phyloP scores from a whole-genome alignment of 2,113 vertebrate genomes.

The cat (Felis catus) region DNA sequence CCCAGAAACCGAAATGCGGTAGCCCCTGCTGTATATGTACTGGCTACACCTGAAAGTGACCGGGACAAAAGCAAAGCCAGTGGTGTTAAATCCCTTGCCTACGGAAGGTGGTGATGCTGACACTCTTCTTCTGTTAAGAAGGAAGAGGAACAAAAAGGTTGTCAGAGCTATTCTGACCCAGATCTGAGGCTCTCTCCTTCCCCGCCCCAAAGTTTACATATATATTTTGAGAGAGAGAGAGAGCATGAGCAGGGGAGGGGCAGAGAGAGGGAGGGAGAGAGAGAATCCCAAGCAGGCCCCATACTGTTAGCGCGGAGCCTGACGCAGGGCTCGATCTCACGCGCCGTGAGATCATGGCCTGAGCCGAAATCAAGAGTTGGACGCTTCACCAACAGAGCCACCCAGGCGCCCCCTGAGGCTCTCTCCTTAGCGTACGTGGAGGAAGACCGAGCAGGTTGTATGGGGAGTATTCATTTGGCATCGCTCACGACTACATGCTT shows the following conservation, averaged over 20 bases:
- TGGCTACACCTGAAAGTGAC: neutral
- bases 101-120: neutral
- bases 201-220: too few relatives aligned
- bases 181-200: neutral
- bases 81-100: neutral
- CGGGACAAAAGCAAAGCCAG: neutral
- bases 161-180: neutral
- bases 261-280: too few relatives aligned
- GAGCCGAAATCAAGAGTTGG: too few relatives aligned
- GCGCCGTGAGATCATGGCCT: too few relatives aligned
- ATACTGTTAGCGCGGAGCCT: too few relatives aligned
- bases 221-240: too few relatives aligned
- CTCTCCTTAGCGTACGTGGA: neutral
- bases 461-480: too few relatives aligned
- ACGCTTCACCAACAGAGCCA: too few relatives aligned
- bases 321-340: too few relatives aligned
- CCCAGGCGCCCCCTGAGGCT: neutral
- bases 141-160: neutral
- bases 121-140: neutral
- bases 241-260: too few relatives aligned
- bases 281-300: too few relatives aligned
- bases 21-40: neutral
- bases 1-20: too few relatives aligned
- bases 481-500: accelerated
- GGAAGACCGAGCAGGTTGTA: neutral